Evolutionary conservation across 2,797 vertebrate genomes (phyloP).

Genomic region (Halcyon leucocephala): DNA sequence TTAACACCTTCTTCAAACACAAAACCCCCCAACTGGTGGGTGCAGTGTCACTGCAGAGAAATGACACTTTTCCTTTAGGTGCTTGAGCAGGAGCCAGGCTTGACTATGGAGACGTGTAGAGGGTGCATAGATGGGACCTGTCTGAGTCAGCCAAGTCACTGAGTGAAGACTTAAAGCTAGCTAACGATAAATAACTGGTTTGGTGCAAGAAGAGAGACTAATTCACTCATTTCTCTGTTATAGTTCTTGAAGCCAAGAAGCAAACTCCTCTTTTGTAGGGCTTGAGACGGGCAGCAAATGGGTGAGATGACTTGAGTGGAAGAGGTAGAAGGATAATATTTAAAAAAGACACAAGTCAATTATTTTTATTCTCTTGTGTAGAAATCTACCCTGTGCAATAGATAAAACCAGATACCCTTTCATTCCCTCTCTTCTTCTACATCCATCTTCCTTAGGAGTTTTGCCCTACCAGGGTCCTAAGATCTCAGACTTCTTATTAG

Average conservation of each 20-base stretch:
- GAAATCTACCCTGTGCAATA: not conserved
- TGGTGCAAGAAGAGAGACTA: not conserved
- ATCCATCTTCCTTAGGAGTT: not conserved
- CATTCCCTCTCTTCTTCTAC: not conserved
- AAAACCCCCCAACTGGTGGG: not conserved
- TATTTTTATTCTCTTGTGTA: not conserved
- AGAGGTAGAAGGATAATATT: not conserved
- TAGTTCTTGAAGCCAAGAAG: not conserved
- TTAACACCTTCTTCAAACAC: not conserved
- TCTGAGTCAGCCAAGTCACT: not conserved
- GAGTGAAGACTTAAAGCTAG: not conserved
- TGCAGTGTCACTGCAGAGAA: not conserved
- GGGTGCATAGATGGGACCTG: not conserved
- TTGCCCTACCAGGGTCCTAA: not conserved
- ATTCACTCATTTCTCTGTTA: not conserved
- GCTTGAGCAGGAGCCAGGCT: not conserved
- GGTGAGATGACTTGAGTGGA: not conserved
- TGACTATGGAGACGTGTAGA: not conserved
- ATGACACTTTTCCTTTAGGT: not conserved
- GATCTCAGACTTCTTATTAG: conserved; percentile 31
- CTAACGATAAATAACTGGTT: not conserved
- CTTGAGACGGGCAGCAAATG: not conserved
- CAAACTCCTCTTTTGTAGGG: not conserved
- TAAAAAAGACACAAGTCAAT: not conserved
- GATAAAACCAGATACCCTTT: not conserved